Evolutionary conservation across 2,113 vertebrate species (phyloP).

Genomic region (Felis chaus): DNA sequence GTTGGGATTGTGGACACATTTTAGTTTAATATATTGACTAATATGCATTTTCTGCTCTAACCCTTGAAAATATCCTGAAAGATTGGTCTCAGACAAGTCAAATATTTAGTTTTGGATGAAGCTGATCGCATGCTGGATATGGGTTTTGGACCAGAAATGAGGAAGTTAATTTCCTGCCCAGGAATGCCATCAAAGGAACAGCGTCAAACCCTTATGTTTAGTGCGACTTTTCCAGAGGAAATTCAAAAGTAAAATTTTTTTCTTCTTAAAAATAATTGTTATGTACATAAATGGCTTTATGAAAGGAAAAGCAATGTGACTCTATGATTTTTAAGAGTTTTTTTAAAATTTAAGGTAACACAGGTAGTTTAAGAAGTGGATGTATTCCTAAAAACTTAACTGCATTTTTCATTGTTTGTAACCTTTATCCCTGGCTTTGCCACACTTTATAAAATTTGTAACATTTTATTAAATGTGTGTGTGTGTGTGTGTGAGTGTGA

Average conservation of each 20-base stretch:
- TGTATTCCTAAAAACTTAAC: not conserved
- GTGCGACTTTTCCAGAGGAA: slow-evolving; percentile 95
- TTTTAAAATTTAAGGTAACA: slow-evolving; percentile 20
- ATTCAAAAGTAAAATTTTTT: slow-evolving; percentile 90
- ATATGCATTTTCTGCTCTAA: slow-evolving; percentile 54
- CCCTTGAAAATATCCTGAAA: slow-evolving; percentile 74
- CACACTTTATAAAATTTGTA: not conserved
- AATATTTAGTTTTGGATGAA: slow-evolving; percentile 95
- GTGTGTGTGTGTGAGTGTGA: not conserved
- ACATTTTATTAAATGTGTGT: not conserved
- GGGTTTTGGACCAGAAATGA: slow-evolving; percentile 95
- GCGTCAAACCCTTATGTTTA: slow-evolving; percentile 97
- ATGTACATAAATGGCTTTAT: not conserved
- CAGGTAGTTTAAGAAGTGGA: not conserved
- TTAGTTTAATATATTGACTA: slow-evolving; percentile 34
- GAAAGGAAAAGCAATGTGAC: not conserved
- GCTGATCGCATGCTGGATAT: slow-evolving; percentile 98
- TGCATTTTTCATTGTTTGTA: not conserved
- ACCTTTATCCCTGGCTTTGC: not conserved
- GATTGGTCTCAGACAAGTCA: slow-evolving; percentile 90
- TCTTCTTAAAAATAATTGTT: slow-evolving; percentile 77
- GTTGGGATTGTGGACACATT: not conserved
- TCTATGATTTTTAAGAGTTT: not conserved
- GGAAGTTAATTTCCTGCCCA: slow-evolving; percentile 87
- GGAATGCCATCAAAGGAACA: slow-evolving; percentile 92